phyloP scores from a whole-genome alignment of 2,888 invertebrate species.

The Euphydryas editha region DNA sequence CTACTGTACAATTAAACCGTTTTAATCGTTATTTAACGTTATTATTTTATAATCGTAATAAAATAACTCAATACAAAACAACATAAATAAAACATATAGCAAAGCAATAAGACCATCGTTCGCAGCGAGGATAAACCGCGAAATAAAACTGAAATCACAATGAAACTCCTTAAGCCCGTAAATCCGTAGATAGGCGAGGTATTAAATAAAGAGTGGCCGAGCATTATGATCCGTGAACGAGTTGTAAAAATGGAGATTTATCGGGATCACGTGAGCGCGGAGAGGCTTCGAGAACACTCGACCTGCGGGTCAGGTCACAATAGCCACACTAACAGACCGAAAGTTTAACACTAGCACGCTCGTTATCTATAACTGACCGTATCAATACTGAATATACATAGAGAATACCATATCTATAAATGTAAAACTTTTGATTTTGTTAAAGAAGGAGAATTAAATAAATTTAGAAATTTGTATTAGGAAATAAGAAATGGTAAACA shows the following conservation, averaged over 20 bases:
- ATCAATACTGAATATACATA: not conserved
- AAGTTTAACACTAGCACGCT: not conserved
- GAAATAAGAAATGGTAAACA: no score
- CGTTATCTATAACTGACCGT: not conserved
- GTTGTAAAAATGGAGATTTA: conserved; percentile 68
- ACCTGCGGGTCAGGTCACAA: conserved; percentile 11
- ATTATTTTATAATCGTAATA: no score
- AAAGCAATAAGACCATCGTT: conserved; percentile 22
- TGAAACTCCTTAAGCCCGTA: conserved; percentile 40
- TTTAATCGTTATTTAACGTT: no score
- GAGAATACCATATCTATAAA: not conserved
- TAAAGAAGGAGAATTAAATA: no score
- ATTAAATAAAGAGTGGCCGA: conserved; percentile 59
- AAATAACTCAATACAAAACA: not conserved
- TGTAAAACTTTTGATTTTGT: not conserved
- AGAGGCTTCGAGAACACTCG: conserved; percentile 18
- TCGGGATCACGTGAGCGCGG: conserved; percentile 40
- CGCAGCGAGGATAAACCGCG: conserved; percentile 14
- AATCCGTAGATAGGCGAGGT: conserved; percentile 55
- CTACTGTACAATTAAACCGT: no score
- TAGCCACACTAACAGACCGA: not conserved
- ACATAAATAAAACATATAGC: conserved; percentile 15
- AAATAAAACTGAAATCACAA: conserved; percentile 31
- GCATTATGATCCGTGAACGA: conserved; percentile 59
- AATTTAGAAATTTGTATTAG: no score